phyloP scores from a whole-genome alignment of 1,140 invertebrate species.

The Drosophila mayri region DNA sequence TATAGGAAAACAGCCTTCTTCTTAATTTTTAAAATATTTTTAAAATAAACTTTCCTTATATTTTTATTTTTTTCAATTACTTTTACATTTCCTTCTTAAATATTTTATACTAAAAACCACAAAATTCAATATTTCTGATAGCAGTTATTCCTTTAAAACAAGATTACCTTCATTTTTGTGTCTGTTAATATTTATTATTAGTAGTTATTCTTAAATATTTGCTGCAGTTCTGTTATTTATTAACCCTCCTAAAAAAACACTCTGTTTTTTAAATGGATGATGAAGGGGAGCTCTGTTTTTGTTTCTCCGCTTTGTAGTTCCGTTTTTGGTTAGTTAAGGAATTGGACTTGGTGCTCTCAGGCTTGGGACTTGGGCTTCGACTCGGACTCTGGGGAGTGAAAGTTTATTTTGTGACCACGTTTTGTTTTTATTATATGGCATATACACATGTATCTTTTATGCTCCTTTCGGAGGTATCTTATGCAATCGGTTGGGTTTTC shows the following conservation, averaged over 20 bases:
- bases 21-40: too few species aligned
- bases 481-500: conserved; percentile 50
- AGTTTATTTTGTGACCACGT: conserved; percentile 55
- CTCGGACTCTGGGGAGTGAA: conserved; percentile 57
- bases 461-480: conserved; percentile 62
- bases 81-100: too few species aligned
- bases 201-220: conserved; percentile 21
- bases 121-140: too few species aligned
- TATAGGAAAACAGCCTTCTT: too few species aligned
- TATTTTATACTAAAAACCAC: too few species aligned
- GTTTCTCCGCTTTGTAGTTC: conserved; percentile 52
- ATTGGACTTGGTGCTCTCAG: conserved; percentile 37
- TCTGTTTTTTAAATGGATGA: conserved; percentile 63
- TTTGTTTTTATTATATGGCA: conserved; percentile 5
- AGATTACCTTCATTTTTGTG: too few species aligned
- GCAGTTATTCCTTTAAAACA: too few species aligned
- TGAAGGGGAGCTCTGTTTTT: conserved; percentile 11
- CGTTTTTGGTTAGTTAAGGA: conserved; percentile 70
- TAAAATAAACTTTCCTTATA: too few species aligned
- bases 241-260: conserved; percentile 36
- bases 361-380: conserved; percentile 13
- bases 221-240: conserved; percentile 49
- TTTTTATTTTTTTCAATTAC: too few species aligned
- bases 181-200: background rate
- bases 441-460: conserved; percentile 39